These are phyloP conservation scores for Pinctada fucata DNA, from an alignment of 2,888 invertebrate species.

Conservation along the genomic window DNA sequence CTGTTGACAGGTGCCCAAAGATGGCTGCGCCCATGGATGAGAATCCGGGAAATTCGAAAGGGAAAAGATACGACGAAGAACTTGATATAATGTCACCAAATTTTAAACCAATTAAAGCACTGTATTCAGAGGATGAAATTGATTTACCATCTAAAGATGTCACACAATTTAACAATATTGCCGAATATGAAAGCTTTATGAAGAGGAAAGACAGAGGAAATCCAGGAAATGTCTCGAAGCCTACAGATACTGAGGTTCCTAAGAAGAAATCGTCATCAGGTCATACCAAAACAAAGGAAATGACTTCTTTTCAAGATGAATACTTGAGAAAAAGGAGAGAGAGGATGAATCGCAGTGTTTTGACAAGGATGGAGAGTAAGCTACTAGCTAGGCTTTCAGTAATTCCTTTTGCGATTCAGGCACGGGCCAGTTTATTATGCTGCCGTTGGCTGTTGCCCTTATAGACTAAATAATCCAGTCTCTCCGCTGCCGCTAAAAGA, in stretches of 20 bases:
- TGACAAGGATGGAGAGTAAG: constrained; percentile 62
- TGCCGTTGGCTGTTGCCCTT: too few species aligned
- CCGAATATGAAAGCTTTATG: constrained; percentile 59
- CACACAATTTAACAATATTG: constrained; percentile 59
- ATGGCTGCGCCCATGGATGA: constrained; percentile 58
- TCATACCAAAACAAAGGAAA: constrained; percentile 6
- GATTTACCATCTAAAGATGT: constrained; percentile 54
- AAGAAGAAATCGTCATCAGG: too few species aligned
- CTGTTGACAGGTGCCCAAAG: constrained; percentile 24
- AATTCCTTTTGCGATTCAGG: too few species aligned
- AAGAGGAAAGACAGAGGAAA: constrained; percentile 44
- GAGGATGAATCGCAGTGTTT: constrained; percentile 46
- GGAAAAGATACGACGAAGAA: constrained; percentile 23
- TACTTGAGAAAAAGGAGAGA: too few species aligned
- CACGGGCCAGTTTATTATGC: too few species aligned
- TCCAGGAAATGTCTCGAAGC: constrained; percentile 14
- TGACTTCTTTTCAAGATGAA: background rate
- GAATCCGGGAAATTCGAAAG: constrained; percentile 36
- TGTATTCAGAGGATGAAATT: constrained; percentile 52
- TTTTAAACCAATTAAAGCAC: constrained; percentile 60
- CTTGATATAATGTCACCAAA: constrained; percentile 57
- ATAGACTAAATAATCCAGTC: too few species aligned
- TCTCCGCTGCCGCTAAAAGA: too few species aligned
- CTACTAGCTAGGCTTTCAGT: too few species aligned
- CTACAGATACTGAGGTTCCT: background rate